Conservation (phyloP, 1,140 invertebrate genomes). For the Ectropis grisescens region DNA sequence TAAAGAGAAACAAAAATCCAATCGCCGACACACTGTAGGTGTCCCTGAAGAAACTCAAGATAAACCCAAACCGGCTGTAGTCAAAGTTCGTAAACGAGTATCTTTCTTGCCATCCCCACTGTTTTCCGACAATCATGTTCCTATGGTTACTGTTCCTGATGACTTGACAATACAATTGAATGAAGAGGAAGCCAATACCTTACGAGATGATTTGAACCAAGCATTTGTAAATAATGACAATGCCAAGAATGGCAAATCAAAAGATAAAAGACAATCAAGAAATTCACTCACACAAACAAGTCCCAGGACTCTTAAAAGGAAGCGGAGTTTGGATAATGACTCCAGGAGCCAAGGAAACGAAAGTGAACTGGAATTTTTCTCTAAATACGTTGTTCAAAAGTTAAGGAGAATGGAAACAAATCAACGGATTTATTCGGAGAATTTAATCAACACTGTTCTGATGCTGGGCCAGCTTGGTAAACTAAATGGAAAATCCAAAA, state of each 20-base stretch:
- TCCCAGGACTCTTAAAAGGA: constrained; percentile 34
- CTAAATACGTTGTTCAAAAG: constrained; percentile 63
- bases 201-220: constrained; percentile 42
- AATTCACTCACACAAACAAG: constrained; percentile 25
- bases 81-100: constrained; percentile 49
- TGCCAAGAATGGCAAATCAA: constrained; percentile 14
- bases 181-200: constrained; percentile 53
- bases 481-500: constrained; percentile 56
- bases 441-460: constrained; percentile 58
- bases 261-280: constrained; percentile 23
- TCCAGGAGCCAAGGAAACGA: constrained; percentile 34
- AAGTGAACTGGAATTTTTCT: constrained; percentile 58
- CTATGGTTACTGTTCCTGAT: constrained; percentile 61
- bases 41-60: constrained; percentile 9
- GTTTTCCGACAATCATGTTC: constrained; percentile 52
- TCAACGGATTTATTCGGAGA: constrained; percentile 61
- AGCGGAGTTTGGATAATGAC: constrained; percentile 27
- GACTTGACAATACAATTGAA: constrained; percentile 58
- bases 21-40: constrained; percentile 37
- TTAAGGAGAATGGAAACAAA: constrained; percentile 60
- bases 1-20: constrained; percentile 23
- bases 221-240: constrained; percentile 29
- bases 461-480: constrained; percentile 57
- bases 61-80: constrained; percentile 36
- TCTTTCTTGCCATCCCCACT: constrained; percentile 53